Evolutionary conservation across 2,888 invertebrate genomes (phyloP), one percentile per base, ranked within the genome.

Genomic region (Amorpha juglandis): DNA sequence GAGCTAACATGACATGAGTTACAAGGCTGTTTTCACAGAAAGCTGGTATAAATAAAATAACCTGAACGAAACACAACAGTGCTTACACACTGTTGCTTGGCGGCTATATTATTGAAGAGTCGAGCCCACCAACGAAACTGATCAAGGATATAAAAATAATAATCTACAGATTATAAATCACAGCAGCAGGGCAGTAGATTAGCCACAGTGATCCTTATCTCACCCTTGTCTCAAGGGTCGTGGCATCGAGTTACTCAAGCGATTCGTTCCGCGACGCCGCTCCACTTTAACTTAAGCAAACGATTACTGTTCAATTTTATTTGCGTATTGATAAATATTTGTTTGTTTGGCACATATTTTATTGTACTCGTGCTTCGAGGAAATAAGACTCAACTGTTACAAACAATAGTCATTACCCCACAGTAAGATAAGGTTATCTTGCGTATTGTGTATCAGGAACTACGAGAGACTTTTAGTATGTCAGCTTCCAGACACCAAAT

Each of bases 181-280:
- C 69, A 71, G 69, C 72, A 71, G 72, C 71, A 72, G 70, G 67
- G 62, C 63, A 66, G 63, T 70, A 74, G 78, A 78, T 75, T 73
- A 70, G 72, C 52, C 63, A 64, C 38, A 7, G 69, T 64, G 80
- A 80, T 79, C 74, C 76, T 75, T 78, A 78, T 80, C 78, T 71
- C 66, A 75, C 76, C 78, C 76, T 79, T 70, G 73, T 79, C 74
- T 75, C 69, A 66, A 71, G 76, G 78, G 71, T 71, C 71, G 72
- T 62, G 68, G 70, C 66, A 64, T 65, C 65, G 16, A 63, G 12
- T 50, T 47, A 12, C 35, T 33, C 12, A 19, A 55, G 16, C 45
- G 47, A 27, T 42, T 12, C 27, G 45, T 19, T 53, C 12, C 45
- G 12, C 42, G 9, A 19, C 19, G 47, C 0, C 47, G 35, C 47